phyloP scores from a whole-genome alignment of 2,113 vertebrate genomes.

The Prunella fulvescens region DNA sequence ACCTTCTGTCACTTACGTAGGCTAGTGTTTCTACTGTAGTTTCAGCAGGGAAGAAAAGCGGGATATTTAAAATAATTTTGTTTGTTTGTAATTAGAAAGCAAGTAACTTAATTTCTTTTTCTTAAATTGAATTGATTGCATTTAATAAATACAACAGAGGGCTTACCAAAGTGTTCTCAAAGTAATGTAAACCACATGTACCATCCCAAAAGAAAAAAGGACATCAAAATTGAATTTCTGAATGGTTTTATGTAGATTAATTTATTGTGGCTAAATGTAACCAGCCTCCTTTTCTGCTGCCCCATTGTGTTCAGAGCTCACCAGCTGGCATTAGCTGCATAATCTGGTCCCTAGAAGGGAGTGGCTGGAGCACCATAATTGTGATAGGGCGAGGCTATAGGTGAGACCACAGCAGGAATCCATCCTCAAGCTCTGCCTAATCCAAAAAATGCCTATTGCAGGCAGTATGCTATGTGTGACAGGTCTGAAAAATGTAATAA shows the following conservation, averaged over 20 bases:
- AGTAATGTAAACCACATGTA: background rate
- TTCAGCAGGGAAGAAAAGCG: background rate
- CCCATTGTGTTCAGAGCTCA: background rate
- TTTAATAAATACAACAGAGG: background rate
- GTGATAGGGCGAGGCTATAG: background rate
- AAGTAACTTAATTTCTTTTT: constrained; percentile 6
- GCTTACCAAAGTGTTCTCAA: background rate
- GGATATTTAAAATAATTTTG: constrained; percentile 7
- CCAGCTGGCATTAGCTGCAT: accelerated
- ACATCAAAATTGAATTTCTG: background rate
- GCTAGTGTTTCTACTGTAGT: background rate
- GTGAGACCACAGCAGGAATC: background rate
- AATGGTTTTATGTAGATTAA: background rate
- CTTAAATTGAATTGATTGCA: constrained; percentile 1
- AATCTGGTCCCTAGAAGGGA: background rate
- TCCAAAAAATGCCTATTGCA: background rate
- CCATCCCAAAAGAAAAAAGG: background rate
- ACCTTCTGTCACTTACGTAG: background rate
- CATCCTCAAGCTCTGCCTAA: background rate
- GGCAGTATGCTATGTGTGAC: background rate
- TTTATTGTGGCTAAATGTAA: background rate
- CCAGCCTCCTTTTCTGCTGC: background rate
- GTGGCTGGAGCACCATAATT: accelerated
- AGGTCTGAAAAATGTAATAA: background rate
- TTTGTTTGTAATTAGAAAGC: constrained; percentile 37